These are phyloP conservation scores for Leptonema lineaticorne DNA, from an alignment of 1,140 invertebrate species.

Conservation along the genomic window DNA sequence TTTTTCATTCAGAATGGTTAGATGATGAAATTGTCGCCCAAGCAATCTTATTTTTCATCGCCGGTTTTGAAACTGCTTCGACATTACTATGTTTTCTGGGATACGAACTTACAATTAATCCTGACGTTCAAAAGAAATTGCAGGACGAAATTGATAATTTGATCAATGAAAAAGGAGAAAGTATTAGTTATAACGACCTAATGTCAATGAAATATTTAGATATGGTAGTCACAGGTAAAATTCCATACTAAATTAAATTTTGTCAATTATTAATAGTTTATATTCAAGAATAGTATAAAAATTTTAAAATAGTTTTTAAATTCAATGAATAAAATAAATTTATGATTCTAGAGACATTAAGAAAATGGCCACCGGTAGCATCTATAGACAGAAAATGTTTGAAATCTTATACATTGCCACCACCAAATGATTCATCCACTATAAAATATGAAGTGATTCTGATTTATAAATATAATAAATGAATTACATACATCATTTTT, in stretches of 20 bases:
- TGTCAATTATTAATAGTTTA: too few relatives aligned
- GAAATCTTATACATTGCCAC: conserved; percentile 45
- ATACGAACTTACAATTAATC: conserved; percentile 58
- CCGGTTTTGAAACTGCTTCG: conserved; percentile 46
- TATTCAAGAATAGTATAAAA: too few relatives aligned
- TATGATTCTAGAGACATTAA: conserved; percentile 52
- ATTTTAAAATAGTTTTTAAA: too few relatives aligned
- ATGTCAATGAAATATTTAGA: conserved; percentile 39
- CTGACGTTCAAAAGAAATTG: conserved; percentile 55
- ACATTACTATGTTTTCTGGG: conserved; percentile 44
- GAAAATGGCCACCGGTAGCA: conserved; percentile 59
- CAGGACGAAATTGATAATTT: conserved; percentile 47
- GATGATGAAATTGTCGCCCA: conserved; percentile 48
- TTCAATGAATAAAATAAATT: conserved; percentile 35
- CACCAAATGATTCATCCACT: conserved; percentile 20
- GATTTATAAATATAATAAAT: background rate
- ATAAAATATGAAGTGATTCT: background rate
- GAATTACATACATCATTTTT: conserved; percentile 14
- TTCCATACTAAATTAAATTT: background rate
- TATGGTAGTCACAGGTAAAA: conserved; percentile 27
- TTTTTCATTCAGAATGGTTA: conserved; percentile 7
- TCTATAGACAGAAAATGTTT: conserved; percentile 53
- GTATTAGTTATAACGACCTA: background rate
- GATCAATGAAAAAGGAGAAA: conserved; percentile 39
- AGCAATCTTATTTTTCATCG: conserved; percentile 54